Base-by-base conservation (phyloP, 2,113 vertebrate genomes). In the Hippopotamus amphibius region DNA sequence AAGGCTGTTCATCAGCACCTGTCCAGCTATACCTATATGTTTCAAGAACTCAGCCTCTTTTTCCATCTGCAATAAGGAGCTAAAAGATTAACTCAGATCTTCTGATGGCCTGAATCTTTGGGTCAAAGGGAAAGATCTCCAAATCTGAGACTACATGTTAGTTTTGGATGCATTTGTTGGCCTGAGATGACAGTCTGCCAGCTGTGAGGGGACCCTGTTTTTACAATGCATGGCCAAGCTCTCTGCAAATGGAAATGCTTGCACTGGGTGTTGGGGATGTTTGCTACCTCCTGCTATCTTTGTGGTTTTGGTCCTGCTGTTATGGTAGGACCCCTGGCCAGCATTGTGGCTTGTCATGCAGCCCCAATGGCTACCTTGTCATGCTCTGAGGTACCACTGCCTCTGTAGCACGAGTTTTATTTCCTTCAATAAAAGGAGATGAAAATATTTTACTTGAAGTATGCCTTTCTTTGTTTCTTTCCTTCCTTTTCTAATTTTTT, bases 371-470 rank as follows among this genome's bases (percentile, higher is more conserved):
- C 94, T 59, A 97, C 79, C 48, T 91, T 97, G 96, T 97, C 89
- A 50, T 93, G 96, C 96, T 97, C 83, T 28, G 96, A 97, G 95
- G 96, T 71, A 41, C 57, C 26, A 30, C 59, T 89, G 83, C 95
- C 96, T 97, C 93, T 93, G 96, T 41, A 96, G 97, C 95, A 97
- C 90, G 94, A 76, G 79, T 98, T 97, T 97, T 98, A 87, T 97
- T 97, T 98, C 98, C 96, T 97, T 97, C 98, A 98, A 98, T 98
- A 98, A 98, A 98, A 98, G 97, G 92, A 97, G 92, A 97, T 97
- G 79, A 98, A 97, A 97, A 90, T 87, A 93, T 17, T 93, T 57
- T 88, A 76, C 24, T 87, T 92, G 50, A 74, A 92, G 19, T 97
- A 41, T 96, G 76, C 55, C 16, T 90, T 74, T 90, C 69, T 91